A percentile compares a stretch with the other conserved stretches of the same genome.
Conservation (phyloP, 2,888 invertebrate genomes). For the Cordilura impudica region DNA sequence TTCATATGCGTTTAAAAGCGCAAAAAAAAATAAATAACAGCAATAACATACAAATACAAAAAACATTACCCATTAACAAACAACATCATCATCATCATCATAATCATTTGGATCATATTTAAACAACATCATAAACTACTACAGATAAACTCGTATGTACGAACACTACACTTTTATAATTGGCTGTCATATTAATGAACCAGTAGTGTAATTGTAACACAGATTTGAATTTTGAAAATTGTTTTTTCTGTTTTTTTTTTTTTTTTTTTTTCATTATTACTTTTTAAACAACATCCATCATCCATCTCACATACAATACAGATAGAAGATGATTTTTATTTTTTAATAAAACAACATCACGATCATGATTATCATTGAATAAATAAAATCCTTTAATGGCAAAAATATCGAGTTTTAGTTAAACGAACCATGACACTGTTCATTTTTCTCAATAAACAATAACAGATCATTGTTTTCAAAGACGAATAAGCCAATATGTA, state of each 20-base stretch:
- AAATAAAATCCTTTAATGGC: slow-evolving; percentile 51
- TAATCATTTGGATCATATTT: background rate
- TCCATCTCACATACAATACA: background rate
- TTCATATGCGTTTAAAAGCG: background rate
- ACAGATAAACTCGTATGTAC: background rate
- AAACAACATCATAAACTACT: background rate
- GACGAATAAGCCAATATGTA: too few relatives aligned
- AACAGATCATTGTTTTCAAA: background rate
- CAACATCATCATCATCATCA: background rate
- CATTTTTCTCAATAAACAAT: background rate
- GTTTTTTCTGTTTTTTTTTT: slow-evolving; percentile 5
- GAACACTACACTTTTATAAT: slow-evolving; percentile 28
- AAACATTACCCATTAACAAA: background rate
- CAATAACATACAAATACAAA: background rate
- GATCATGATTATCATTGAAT: background rate
- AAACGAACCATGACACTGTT: background rate
- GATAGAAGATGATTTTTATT: background rate
- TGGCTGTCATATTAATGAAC: slow-evolving; percentile 53
- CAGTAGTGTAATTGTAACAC: slow-evolving; percentile 46
- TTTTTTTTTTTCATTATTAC: background rate
- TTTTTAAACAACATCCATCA: background rate
- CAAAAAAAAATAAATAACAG: background rate
- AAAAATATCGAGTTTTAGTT: background rate
- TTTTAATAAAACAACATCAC: background rate
- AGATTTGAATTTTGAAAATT: slow-evolving; percentile 40